Evolutionary conservation across 2,888 invertebrate species (phyloP).

Genomic region (Stratiomys singularior): DNA sequence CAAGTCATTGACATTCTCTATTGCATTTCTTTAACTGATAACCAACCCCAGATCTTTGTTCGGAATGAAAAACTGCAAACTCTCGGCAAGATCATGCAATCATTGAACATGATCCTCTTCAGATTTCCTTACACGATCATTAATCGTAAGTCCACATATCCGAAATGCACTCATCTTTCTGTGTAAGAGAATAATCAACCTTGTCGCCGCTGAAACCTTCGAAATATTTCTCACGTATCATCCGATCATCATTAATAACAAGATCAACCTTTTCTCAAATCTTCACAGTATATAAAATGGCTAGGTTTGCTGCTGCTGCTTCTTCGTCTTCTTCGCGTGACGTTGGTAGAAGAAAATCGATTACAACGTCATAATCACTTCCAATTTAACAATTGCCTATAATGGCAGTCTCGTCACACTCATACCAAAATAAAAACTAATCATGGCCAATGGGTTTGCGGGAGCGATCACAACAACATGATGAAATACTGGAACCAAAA

Average conservation of each 20-base stretch:
- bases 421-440: conserved; percentile 10
- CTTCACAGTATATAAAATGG: neutral
- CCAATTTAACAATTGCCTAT: conserved; percentile 32
- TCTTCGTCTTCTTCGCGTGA: neutral
- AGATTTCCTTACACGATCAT: too few species aligned
- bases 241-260: conserved; percentile 22
- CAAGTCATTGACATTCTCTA: neutral
- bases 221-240: neutral
- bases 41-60: too few species aligned
- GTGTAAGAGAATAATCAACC: neutral
- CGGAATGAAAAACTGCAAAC: neutral
- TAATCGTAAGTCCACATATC: neutral
- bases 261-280: conserved; percentile 29
- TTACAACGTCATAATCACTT: conserved; percentile 43
- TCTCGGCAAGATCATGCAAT: neutral
- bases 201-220: conserved; percentile 1
- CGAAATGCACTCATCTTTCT: neutral
- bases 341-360: conserved; percentile 33
- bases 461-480: too few species aligned
- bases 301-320: neutral
- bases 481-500: neutral
- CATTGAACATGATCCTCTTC: neutral
- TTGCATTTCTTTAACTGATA: neutral
- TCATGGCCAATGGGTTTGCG: conserved; percentile 20
- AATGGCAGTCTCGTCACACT: neutral